Evolutionary conservation across 2,113 vertebrate species (phyloP).

Genomic region (Myotis davidii): DNA sequence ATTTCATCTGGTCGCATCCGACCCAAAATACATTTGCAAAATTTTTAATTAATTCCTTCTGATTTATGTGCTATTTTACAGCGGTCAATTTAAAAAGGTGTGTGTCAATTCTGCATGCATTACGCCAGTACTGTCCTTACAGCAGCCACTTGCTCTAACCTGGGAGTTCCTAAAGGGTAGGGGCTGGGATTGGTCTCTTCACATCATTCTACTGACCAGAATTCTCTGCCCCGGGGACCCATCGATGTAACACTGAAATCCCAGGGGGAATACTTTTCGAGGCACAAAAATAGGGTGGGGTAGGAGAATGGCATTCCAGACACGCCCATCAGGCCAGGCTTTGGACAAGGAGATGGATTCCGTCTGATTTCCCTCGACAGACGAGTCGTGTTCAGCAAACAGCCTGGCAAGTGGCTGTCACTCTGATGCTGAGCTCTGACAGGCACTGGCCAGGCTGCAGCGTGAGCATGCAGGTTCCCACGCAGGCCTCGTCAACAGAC

Average conservation of each 20-base stretch:
- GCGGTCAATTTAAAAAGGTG: background rate
- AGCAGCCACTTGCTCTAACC: background rate
- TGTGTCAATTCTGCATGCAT: background rate
- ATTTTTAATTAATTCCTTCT: constrained; percentile 4
- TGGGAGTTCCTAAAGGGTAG: background rate
- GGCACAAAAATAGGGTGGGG: constrained; percentile 8
- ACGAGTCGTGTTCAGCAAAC: constrained; percentile 77
- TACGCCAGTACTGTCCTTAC: background rate
- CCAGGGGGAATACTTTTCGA: background rate
- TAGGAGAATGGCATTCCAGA: constrained; percentile 45
- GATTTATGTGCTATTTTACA: constrained; percentile 6
- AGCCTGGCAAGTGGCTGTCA: constrained; percentile 70
- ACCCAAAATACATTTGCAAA: constrained; percentile 10
- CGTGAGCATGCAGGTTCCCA: constrained; percentile 53
- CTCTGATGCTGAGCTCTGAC: constrained; percentile 68
- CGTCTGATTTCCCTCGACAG: constrained; percentile 76
- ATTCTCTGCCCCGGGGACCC: background rate
- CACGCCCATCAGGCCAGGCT: constrained; percentile 19
- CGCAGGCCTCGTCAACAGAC: constrained; percentile 36
- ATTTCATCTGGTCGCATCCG: background rate
- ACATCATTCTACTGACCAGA: background rate
- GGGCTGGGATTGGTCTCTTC: background rate
- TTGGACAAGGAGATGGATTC: constrained; percentile 75
- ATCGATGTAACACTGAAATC: background rate
- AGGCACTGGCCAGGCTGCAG: constrained; percentile 76